phyloP scores from a whole-genome alignment of 2,797 vertebrate genomes.

The Danio albolineatus region DNA sequence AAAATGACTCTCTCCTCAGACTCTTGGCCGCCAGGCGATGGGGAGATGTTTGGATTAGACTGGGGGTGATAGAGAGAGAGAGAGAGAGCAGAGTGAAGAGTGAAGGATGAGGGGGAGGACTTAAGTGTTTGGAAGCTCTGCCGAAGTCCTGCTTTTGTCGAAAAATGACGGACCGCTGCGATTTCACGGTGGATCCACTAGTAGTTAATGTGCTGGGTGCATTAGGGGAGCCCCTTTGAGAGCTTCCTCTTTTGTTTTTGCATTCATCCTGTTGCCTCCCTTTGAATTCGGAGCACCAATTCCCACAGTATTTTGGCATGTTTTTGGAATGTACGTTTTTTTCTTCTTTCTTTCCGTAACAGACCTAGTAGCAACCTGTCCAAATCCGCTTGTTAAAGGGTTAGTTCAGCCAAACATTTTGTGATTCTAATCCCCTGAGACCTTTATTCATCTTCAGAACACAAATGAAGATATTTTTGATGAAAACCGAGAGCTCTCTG shows the following conservation, averaged over 20 bases:
- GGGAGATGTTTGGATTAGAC: constrained; percentile 65
- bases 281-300: constrained; percentile 1
- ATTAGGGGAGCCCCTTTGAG: constrained; percentile 56
- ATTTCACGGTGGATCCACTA: constrained; percentile 53
- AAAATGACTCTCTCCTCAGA: constrained; percentile 49
- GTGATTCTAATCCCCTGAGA: no score
- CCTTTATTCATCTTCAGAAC: no score
- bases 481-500: no score
- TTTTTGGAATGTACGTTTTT: neutral
- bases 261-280: constrained; percentile 54
- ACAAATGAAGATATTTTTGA: no score
- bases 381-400: no score
- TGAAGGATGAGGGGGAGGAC: constrained; percentile 48
- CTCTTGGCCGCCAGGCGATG: constrained; percentile 60
- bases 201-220: constrained; percentile 54
- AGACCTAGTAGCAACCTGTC: neutral
- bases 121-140: constrained; percentile 58
- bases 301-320: constrained; percentile 4
- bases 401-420: no score
- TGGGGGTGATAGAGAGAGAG: constrained; percentile 49
- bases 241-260: constrained; percentile 56
- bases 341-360: neutral
- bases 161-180: constrained; percentile 55
- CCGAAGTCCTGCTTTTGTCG: constrained; percentile 56
- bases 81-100: constrained; percentile 41